Evolutionary conservation across 2,113 vertebrate species (phyloP).

Genomic region (Callochromis pleurospilus): DNA sequence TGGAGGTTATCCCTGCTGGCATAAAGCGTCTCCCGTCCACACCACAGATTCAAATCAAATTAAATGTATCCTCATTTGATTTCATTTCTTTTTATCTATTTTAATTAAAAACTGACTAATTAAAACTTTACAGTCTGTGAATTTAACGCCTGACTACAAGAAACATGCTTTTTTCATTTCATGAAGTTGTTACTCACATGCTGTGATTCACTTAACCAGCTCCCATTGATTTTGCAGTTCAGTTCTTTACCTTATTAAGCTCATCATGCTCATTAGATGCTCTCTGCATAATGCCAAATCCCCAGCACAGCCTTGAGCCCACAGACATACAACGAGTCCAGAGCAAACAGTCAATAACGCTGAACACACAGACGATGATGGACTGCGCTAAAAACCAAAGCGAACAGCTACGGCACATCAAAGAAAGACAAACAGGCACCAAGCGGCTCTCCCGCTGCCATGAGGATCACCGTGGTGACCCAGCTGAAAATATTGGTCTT

Average conservation of each 20-base stretch:
- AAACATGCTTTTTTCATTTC: not conserved
- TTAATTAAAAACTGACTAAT: constrained; percentile 21
- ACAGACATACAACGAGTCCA: not conserved
- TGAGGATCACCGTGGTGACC: not conserved
- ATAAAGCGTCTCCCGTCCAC: not conserved
- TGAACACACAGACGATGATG: not conserved
- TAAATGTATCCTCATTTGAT: not conserved
- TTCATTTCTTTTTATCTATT: not conserved
- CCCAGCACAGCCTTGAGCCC: not conserved
- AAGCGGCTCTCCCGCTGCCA: not conserved
- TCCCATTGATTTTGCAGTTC: constrained; percentile 33
- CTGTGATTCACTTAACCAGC: constrained; percentile 13
- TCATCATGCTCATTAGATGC: constrained; percentile 12
- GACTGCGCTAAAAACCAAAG: not conserved
- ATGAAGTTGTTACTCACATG: not conserved
- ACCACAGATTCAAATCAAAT: not conserved
- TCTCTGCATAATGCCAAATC: constrained; percentile 1
- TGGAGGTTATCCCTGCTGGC: not conserved
- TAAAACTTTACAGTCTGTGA: not conserved
- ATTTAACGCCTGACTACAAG: not conserved
- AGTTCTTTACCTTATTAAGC: constrained; percentile 28
- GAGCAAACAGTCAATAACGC: not conserved
- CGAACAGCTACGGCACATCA: not conserved
- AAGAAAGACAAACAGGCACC: not conserved
- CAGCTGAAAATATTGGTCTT: not conserved